Conservation (phyloP, 2,797 vertebrate genomes). For the Channallabes apus region DNA sequence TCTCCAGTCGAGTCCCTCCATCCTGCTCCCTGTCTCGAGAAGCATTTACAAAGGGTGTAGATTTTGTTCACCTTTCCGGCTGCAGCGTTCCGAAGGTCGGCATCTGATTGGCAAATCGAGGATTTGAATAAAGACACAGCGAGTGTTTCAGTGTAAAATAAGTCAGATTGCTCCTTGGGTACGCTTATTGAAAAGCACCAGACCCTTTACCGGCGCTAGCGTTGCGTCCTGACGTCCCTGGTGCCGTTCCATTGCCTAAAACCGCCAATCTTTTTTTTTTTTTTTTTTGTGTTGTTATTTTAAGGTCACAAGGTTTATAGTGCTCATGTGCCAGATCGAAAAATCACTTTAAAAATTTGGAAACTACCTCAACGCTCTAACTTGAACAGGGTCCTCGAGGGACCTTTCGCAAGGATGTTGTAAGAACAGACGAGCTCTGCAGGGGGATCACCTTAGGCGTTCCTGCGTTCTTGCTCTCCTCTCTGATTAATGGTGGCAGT, state of each 20-base stretch:
- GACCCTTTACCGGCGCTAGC: constrained; percentile 6
- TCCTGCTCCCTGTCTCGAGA: not conserved
- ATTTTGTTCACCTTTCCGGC: not conserved
- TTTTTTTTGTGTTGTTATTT: not conserved
- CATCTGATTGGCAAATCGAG: not conserved
- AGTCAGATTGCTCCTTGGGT: not conserved
- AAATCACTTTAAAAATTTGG: constrained; percentile 11
- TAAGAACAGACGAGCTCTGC: not conserved
- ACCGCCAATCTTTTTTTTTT: not conserved
- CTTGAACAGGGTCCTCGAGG: constrained; percentile 1
- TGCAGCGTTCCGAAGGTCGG: not conserved
- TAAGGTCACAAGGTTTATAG: not conserved
- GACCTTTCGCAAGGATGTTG: constrained; percentile 15
- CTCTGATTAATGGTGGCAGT: constrained; percentile 47
- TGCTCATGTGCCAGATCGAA: constrained; percentile 5
- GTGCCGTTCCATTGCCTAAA: constrained; percentile 1
- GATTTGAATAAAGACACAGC: not conserved
- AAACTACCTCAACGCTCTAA: constrained; percentile 28
- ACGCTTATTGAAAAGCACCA: not conserved
- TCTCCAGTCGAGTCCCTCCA: not conserved
- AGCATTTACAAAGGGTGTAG: not conserved
- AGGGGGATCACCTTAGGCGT: constrained; percentile 3
- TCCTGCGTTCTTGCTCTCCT: constrained; percentile 32
- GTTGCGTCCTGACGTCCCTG: not conserved
- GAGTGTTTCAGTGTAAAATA: not conserved